Evolutionary conservation across 2,113 vertebrate genomes (phyloP).

Genomic region (Indicator indicator): DNA sequence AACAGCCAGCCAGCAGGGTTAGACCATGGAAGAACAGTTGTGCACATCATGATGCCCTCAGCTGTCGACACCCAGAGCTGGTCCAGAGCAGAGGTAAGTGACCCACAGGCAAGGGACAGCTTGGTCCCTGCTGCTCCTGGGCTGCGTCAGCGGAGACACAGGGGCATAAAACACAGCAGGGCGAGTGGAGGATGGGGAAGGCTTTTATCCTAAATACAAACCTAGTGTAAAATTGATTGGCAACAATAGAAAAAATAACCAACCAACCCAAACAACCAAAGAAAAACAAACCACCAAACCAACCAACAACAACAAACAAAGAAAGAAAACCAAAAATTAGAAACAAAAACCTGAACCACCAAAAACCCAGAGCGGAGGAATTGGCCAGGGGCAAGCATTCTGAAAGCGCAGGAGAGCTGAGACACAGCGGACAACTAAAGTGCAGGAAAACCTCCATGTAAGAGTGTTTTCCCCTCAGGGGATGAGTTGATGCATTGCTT

Average conservation of each 20-base stretch:
- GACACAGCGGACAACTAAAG: neutral
- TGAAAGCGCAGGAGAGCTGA: neutral
- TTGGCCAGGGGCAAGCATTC: neutral
- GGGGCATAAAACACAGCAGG: fast-evolving
- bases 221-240: neutral
- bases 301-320: neutral
- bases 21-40: fast-evolving
- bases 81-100: neutral
- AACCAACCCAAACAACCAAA: neutral
- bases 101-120: fast-evolving
- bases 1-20: neutral
- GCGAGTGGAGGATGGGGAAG: neutral
- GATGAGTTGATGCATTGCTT: constrained; percentile 44
- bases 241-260: neutral
- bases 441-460: constrained; percentile 21
- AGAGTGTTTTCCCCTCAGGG: constrained; percentile 51
- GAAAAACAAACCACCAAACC: too few species aligned
- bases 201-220: constrained; percentile 8
- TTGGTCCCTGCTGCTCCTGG: fast-evolving
- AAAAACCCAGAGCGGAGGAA: neutral
- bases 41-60: fast-evolving
- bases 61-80: fast-evolving
- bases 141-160: neutral
- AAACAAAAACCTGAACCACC: neutral
- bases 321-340: neutral